A percentile compares a stretch with the other conserved stretches of the same genome.
Conservation (phyloP, 2,888 invertebrate genomes). For the Temnothorax ravouxi region DNA sequence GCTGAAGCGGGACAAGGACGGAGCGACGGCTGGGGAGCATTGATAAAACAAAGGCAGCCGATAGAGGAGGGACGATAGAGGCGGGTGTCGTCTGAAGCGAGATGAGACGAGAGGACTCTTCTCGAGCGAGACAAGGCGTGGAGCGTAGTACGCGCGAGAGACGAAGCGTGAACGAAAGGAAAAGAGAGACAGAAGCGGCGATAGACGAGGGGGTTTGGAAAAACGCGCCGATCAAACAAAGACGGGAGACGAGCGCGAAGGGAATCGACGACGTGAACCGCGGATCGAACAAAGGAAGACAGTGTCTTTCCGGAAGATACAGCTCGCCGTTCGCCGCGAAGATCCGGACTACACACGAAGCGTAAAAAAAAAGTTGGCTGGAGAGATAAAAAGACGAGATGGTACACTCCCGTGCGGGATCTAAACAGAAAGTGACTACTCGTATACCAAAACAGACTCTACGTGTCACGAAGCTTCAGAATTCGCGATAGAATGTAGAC, state of each 20-base stretch:
- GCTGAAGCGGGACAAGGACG: constrained; percentile 20
- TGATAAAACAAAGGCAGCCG: constrained; percentile 9
- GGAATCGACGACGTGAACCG: neutral
- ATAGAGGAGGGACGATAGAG: constrained; percentile 3
- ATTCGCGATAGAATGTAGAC: neutral
- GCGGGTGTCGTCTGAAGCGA: neutral
- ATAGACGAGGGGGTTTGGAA: neutral
- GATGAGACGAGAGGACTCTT: neutral
- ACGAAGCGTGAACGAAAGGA: constrained; percentile 21
- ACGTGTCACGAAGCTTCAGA: constrained; percentile 23
- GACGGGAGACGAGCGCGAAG: constrained; percentile 3
- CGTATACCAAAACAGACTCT: constrained; percentile 21
- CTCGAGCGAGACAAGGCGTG: constrained; percentile 46
- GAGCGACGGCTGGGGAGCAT: neutral
- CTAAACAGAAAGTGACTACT: constrained; percentile 28
- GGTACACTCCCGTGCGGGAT: neutral
- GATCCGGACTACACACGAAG: neutral
- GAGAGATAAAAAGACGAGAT: constrained; percentile 1
- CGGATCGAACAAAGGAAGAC: constrained; percentile 26
- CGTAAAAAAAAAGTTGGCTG: neutral
- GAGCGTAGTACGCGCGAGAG: constrained; percentile 43
- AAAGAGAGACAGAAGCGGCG: neutral
- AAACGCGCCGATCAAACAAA: constrained; percentile 40
- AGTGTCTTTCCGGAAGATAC: constrained; percentile 21
- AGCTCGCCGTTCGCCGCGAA: neutral